phyloP scores from a whole-genome alignment of 2,113 vertebrate species.

The Nerophis lumbriciformis region DNA sequence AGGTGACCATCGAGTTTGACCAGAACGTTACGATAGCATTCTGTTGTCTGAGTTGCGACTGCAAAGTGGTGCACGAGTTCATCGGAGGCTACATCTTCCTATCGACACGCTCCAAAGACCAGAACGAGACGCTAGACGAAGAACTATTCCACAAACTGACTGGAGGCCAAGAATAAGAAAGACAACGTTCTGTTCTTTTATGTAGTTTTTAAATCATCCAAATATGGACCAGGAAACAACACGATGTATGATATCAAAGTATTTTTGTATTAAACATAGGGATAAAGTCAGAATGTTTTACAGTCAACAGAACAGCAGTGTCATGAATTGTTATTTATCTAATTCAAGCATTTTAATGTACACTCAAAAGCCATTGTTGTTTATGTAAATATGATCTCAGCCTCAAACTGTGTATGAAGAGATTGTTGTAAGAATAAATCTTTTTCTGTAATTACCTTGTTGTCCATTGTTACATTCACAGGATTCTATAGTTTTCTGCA shows the following conservation, averaged over 20 bases:
- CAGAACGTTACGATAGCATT: slow-evolving; percentile 87
- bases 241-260: too few species aligned
- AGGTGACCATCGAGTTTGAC: slow-evolving; percentile 96
- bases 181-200: not conserved
- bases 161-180: slow-evolving; percentile 85
- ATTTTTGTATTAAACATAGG: not conserved
- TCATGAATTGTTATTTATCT: not conserved
- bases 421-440: slow-evolving; percentile 13
- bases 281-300: slow-evolving; percentile 1
- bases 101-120: slow-evolving; percentile 94
- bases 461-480: not conserved
- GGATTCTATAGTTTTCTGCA: not conserved
- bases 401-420: slow-evolving; percentile 10
- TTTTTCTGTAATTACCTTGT: slow-evolving; percentile 9
- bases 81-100: slow-evolving; percentile 98
- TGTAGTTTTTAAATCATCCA: not conserved
- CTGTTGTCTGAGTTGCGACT: slow-evolving; percentile 85
- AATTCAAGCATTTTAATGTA: not conserved
- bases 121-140: slow-evolving; percentile 92
- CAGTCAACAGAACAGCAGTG: slow-evolving; percentile 8
- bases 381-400: slow-evolving; percentile 40
- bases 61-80: slow-evolving; percentile 93
- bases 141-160: slow-evolving; percentile 97
- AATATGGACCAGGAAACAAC: not conserved
- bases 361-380: slow-evolving; percentile 17